A percentile compares a stretch with the other conserved stretches of the same genome.
These are phyloP conservation scores for Arion vulgaris DNA, from an alignment of 1,140 invertebrate species.

Conservation along the genomic window DNA sequence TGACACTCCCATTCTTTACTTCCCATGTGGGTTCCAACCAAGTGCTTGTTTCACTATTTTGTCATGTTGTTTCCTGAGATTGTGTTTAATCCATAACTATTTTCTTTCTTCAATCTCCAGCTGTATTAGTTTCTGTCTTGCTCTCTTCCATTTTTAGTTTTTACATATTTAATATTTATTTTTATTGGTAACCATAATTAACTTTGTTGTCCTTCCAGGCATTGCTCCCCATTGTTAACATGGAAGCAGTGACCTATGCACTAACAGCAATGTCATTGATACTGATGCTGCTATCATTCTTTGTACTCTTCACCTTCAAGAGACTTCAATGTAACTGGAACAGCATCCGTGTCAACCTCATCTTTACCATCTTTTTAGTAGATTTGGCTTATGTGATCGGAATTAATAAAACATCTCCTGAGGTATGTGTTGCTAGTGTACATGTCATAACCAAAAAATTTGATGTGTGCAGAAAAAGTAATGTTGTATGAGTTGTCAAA, in stretches of 20 bases:
- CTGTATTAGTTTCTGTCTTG: too few species aligned
- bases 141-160: too few species aligned
- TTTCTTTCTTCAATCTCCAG: too few species aligned
- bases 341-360: conserved; percentile 93
- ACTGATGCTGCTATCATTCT: conserved; percentile 77
- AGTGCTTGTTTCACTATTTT: too few species aligned
- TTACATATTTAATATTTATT: too few species aligned
- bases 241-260: conserved; percentile 78
- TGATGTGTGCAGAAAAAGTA: neutral
- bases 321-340: conserved; percentile 91
- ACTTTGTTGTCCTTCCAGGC: conserved; percentile 61
- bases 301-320: conserved; percentile 85
- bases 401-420: conserved; percentile 75
- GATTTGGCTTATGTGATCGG: conserved; percentile 85
- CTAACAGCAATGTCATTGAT: conserved; percentile 84
- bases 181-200: neutral
- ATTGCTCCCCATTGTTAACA: conserved; percentile 78
- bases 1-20: too few species aligned
- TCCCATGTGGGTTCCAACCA: too few species aligned
- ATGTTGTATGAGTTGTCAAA: neutral
- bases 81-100: too few species aligned
- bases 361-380: conserved; percentile 88
- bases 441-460: too few species aligned
- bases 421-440: conserved; percentile 67
- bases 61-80: too few species aligned